phyloP scores from a whole-genome alignment of 2,888 invertebrate species.

The Dendrolimus pini region DNA sequence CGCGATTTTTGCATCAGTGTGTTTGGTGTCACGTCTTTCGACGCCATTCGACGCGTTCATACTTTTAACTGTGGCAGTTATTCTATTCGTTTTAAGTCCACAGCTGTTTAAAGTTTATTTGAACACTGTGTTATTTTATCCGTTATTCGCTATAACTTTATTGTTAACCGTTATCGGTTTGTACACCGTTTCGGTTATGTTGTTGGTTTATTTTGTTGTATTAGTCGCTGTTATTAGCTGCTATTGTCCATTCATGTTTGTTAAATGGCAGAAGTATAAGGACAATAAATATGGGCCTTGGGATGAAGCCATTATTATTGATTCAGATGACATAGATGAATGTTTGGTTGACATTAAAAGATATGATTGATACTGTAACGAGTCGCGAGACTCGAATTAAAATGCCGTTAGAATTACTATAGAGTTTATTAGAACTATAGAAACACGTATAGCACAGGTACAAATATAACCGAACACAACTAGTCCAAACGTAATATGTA shows the following conservation, averaged over 20 bases:
- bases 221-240: constrained; percentile 80
- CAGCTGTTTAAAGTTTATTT: constrained; percentile 82
- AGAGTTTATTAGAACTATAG: too few species aligned
- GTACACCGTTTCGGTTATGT: constrained; percentile 72
- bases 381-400: too few species aligned
- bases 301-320: constrained; percentile 93
- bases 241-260: constrained; percentile 85
- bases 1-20: constrained; percentile 96
- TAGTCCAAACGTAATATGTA: too few species aligned
- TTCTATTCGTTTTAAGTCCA: constrained; percentile 93
- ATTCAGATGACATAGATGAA: constrained; percentile 73
- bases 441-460: too few species aligned
- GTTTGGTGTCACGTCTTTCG: constrained; percentile 93
- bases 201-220: constrained; percentile 78
- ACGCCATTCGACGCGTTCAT: constrained; percentile 93
- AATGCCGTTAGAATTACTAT: too few species aligned
- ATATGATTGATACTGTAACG: not conserved
- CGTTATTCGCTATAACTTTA: constrained; percentile 69
- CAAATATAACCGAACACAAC: too few species aligned
- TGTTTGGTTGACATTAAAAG: constrained; percentile 23
- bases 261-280: constrained; percentile 86
- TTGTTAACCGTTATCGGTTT: constrained; percentile 68
- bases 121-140: constrained; percentile 70
- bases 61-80: constrained; percentile 90
- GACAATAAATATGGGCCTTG: constrained; percentile 98